Conservation (phyloP, 2,888 invertebrate genomes). For the Plagodis pulveraria region DNA sequence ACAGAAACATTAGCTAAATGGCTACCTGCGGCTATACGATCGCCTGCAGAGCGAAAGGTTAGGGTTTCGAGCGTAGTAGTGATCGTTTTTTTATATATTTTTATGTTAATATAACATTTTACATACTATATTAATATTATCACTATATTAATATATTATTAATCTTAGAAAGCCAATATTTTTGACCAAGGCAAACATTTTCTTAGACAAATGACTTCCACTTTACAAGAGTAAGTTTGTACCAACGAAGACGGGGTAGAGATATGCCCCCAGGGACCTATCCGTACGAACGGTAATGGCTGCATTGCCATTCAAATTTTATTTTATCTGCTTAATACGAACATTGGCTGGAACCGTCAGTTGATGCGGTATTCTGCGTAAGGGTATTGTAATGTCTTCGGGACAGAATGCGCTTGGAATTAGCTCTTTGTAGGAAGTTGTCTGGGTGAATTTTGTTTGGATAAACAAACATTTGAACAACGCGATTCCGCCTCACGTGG, state of each 20-base stretch:
- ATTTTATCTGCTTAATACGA: conserved; percentile 55
- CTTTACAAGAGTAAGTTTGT: conserved; percentile 26
- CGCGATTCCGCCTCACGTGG: too few species aligned
- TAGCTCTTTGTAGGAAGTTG: background rate
- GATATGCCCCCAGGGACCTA: conserved; percentile 48
- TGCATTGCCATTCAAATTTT: conserved; percentile 56
- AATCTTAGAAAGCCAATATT: too few species aligned
- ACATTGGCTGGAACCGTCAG: conserved; percentile 39
- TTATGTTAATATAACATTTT: too few species aligned
- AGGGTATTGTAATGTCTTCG: conserved; percentile 16
- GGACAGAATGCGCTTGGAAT: background rate
- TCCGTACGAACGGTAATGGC: conserved; percentile 44
- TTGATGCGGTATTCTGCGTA: conserved; percentile 33
- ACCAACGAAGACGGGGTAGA: conserved; percentile 23
- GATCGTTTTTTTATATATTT: too few species aligned
- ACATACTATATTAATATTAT: too few species aligned
- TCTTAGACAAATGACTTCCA: conserved; percentile 24
- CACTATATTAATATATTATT: too few species aligned
- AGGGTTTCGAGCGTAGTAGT: too few species aligned
- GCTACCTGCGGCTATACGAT: too few species aligned
- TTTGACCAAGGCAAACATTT: conserved; percentile 1
- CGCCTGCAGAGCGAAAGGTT: too few species aligned
- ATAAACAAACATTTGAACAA: too few species aligned
- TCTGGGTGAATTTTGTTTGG: background rate
- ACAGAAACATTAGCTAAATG: too few species aligned